Base-by-base conservation (phyloP, 1,140 invertebrate genomes). In the Zeugodacus cucurbitae region DNA sequence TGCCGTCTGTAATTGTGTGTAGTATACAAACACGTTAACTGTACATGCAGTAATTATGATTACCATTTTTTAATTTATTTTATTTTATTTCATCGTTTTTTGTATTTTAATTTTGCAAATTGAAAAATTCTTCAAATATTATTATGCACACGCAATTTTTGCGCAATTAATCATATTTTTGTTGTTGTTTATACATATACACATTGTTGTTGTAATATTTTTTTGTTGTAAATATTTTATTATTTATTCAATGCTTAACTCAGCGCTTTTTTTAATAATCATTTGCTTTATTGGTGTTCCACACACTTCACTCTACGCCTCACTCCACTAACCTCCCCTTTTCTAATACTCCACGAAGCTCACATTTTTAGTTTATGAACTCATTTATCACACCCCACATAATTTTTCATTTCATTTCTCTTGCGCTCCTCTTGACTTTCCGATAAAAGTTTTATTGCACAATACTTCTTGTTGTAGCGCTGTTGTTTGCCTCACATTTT, bases 91-190 rank as follows among this genome's bases (percentile, higher is more conserved):
- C n/a, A n/a, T 14, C 17, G 26, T 17, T 17, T 17, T 54, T 54
- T 10, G 44, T 48, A 54, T 54, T 54, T 54, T 48, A 44, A 22
- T 48, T 14, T 54, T 48, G 17, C 10, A 44, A 82, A 44, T 48
- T 82, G 26, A 48, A 82, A 82, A 82, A 82, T 82, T 82, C 34
- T 48, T 82, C 74, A 48, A 82, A 82, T 82, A 82, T 82, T 82
- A 48, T 82, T 82, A 26, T 48, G 41, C 44, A 37, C 74, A 82
- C 74, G 74, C 74, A 82, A 82, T 82, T 44, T 82, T 82, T 48
- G 41, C 26, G n/a, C 44, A 54, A 82, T 82, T 82, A 82, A 82
- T 48, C 22, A 48, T 82, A 29, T n/a, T 26, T 82, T 44, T 54
- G 22, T 54, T 17, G 48, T 54, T 54, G 4, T 54, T 2, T 17